A percentile compares a stretch with the other conserved stretches of the same genome.
Conservation (phyloP, 1,140 invertebrate genomes). For the Pachyrhynchus sulphureomaculatus region DNA sequence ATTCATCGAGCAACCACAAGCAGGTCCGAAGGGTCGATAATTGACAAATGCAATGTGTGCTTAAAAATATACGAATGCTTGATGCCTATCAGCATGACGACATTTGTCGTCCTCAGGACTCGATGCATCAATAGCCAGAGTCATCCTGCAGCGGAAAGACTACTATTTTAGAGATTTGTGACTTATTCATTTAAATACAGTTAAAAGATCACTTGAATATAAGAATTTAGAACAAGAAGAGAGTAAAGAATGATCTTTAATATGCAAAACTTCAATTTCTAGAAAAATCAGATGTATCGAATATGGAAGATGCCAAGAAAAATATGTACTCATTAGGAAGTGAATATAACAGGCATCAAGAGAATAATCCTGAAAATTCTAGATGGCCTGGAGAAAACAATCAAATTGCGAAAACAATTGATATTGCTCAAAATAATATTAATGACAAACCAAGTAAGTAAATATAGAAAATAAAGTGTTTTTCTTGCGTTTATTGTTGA, state of each 20-base stretch:
- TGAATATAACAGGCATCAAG: neutral
- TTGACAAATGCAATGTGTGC: too few species aligned
- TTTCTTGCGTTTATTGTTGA: too few species aligned
- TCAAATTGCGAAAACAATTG: constrained; percentile 13
- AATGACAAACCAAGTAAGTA: neutral
- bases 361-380: neutral
- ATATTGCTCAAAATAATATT: constrained; percentile 12
- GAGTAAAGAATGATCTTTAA: neutral
- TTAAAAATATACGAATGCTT: too few species aligned
- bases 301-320: neutral
- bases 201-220: neutral
- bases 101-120: too few species aligned
- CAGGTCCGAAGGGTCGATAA: too few species aligned
- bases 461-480: too few species aligned
- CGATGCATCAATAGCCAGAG: too few species aligned
- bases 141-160: too few species aligned
- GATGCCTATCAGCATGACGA: too few species aligned
- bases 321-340: neutral
- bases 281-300: neutral
- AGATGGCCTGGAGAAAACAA: neutral
- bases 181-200: too few species aligned
- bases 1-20: too few species aligned
- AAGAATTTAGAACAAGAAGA: neutral
- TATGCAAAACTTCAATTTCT: neutral
- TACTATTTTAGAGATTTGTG: too few species aligned